phyloP scores from a whole-genome alignment of 2,113 vertebrate genomes.

The Paradoxurus hermaphroditus region DNA sequence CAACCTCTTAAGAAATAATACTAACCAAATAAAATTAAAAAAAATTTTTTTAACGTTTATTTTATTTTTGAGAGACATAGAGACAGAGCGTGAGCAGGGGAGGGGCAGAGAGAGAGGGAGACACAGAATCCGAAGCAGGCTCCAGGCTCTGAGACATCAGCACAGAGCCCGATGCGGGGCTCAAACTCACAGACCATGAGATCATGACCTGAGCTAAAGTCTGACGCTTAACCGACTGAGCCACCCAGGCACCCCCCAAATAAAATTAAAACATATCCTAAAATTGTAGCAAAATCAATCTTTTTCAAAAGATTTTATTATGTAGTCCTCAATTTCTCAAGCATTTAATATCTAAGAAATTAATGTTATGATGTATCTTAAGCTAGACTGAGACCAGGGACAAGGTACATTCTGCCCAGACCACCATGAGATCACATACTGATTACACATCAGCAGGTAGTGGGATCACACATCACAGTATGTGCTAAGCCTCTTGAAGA shows the following conservation, averaged over 20 bases:
- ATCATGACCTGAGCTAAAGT: too few relatives aligned
- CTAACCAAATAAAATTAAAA: constrained; percentile 12
- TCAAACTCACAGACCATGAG: too few relatives aligned
- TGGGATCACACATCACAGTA: background rate
- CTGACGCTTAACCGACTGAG: too few relatives aligned
- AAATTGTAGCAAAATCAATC: background rate
- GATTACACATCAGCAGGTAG: too few relatives aligned
- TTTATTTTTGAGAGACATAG: too few relatives aligned
- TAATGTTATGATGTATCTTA: background rate
- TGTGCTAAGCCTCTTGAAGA: background rate
- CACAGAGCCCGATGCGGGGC: too few relatives aligned
- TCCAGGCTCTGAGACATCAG: too few relatives aligned
- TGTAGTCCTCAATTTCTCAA: constrained; percentile 5
- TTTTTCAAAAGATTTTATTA: background rate
- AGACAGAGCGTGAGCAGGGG: too few relatives aligned
- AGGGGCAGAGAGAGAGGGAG: too few relatives aligned
- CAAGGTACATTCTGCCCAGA: background rate
- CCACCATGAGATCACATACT: background rate
- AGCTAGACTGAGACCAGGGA: background rate
- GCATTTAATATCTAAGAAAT: background rate
- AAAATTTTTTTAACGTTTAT: too few relatives aligned
- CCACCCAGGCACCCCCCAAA: too few relatives aligned
- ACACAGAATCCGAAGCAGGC: too few relatives aligned
- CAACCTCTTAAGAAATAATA: background rate
- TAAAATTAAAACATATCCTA: constrained; percentile 1